phyloP scores from a whole-genome alignment of 2,797 vertebrate genomes.

The Emydoidea blandingii region DNA sequence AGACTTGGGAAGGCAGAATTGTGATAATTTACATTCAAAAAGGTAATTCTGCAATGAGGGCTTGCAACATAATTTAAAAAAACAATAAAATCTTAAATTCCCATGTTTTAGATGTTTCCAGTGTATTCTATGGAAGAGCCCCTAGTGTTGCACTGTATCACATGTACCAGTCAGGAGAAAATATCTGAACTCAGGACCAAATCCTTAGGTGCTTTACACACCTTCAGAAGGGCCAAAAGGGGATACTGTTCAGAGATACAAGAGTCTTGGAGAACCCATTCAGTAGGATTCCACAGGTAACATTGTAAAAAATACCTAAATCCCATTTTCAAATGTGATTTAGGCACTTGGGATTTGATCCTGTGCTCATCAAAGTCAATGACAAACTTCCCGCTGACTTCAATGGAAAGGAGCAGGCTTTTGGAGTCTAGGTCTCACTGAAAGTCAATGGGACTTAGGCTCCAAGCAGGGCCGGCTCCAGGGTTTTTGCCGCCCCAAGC shows the following conservation, averaged over 20 bases:
- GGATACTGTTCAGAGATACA: not conserved
- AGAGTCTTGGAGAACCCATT: not conserved
- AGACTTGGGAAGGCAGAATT: not conserved
- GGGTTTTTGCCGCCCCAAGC: no score
- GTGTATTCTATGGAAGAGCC: not conserved
- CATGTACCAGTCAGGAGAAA: not conserved
- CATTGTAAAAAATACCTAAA: not conserved
- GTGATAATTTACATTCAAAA: not conserved
- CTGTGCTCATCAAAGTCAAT: not conserved
- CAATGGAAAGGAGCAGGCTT: not conserved
- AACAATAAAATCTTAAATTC: not conserved
- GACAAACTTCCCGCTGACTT: not conserved
- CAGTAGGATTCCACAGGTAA: not conserved
- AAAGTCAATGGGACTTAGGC: not conserved
- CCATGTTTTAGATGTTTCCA: not conserved
- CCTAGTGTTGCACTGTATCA: not conserved
- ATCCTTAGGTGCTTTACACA: not conserved
- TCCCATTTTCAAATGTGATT: not conserved
- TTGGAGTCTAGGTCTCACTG: not conserved
- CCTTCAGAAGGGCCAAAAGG: not conserved
- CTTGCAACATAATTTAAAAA: not conserved
- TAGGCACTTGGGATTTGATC: not conserved
- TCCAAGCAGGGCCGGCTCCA: not conserved
- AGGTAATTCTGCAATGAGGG: not conserved
- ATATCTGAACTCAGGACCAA: not conserved